Evolutionary conservation across 2,113 vertebrate genomes (phyloP).

Genomic region (Nyctereutes procyonoides): DNA sequence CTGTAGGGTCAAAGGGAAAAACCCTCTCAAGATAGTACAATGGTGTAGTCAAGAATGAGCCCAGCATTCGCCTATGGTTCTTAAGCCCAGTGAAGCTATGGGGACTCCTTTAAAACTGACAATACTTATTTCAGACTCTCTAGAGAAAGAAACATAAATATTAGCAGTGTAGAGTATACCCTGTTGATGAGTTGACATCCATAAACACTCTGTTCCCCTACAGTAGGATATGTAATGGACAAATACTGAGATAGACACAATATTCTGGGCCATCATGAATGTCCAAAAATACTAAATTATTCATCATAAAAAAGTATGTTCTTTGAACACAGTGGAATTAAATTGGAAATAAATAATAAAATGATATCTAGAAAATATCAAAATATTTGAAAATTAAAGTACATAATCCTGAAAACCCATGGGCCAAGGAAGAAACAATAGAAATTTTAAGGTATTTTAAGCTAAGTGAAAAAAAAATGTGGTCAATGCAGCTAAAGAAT

Average conservation of each 20-base stretch:
- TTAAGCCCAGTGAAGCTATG: background rate
- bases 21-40: background rate
- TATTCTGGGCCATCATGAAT: background rate
- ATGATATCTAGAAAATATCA: background rate
- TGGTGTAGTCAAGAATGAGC: background rate
- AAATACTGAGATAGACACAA: background rate
- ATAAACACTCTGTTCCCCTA: background rate
- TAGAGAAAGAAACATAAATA: background rate
- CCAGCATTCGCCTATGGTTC: background rate
- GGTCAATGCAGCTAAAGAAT: background rate
- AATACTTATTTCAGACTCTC: background rate
- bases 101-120: background rate
- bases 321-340: background rate
- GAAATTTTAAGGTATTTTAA: background rate
- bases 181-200: background rate
- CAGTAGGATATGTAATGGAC: background rate
- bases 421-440: background rate
- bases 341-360: background rate
- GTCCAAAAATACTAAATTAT: background rate
- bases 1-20: background rate
- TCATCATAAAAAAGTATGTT: background rate
- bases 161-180: background rate
- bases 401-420: background rate
- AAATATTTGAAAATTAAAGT: background rate
- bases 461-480: background rate